A percentile compares a stretch with the other conserved stretches of the same genome.
These are phyloP conservation scores for Bovichtus diacanthus DNA, from an alignment of 2,797 vertebrate species.

Conservation along the genomic window DNA sequence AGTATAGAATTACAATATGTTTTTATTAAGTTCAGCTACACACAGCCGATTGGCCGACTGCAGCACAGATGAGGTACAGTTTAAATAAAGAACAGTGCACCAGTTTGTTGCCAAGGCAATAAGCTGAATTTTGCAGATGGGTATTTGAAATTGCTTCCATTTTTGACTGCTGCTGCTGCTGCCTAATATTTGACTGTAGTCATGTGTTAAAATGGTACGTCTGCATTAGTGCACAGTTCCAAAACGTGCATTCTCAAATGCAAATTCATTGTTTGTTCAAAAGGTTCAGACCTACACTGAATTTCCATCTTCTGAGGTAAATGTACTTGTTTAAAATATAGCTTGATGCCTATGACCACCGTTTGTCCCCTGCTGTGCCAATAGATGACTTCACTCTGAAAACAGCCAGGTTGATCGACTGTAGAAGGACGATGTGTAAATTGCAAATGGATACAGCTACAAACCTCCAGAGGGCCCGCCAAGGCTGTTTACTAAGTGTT, in stretches of 20 bases:
- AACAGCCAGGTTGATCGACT: constrained; percentile 32
- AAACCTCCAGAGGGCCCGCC: constrained; percentile 3
- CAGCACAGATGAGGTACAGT: not conserved
- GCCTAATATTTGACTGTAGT: not conserved
- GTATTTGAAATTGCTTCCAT: not conserved
- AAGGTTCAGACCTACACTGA: not conserved
- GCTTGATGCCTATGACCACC: constrained; percentile 17
- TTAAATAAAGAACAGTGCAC: not conserved
- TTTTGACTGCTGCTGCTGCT: not conserved
- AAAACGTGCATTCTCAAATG: not conserved
- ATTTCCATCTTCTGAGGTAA: not conserved
- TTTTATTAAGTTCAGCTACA: not conserved
- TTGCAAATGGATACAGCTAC: constrained; percentile 34
- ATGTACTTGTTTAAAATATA: constrained; percentile 19
- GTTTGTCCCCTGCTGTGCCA: constrained; percentile 43
- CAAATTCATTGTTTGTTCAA: not conserved
- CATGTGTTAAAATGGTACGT: not conserved
- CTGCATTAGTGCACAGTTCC: not conserved
- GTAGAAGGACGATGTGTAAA: constrained; percentile 20
- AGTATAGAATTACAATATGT: not conserved
- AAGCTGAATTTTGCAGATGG: not conserved
- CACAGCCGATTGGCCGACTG: not conserved
- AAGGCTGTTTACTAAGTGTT: constrained; percentile 32
- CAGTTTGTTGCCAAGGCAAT: not conserved
- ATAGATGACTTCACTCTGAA: constrained; percentile 37